A percentile compares a stretch with the other conserved stretches of the same genome.
phyloP scores from a whole-genome alignment of 2,113 vertebrate genomes.

The Gallinago undulata region DNA sequence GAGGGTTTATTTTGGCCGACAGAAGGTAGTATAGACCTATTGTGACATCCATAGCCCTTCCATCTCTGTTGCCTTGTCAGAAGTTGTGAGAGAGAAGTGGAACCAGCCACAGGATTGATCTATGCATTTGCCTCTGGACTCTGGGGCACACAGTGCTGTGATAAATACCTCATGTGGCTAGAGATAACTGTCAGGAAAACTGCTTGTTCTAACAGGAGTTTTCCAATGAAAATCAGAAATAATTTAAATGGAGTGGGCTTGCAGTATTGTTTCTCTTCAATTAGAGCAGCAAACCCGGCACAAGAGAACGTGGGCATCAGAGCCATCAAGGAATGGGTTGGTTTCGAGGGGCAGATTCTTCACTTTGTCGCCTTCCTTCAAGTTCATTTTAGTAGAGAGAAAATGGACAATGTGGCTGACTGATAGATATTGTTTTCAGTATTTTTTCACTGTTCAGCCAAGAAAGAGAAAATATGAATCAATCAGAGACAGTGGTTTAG shows the following conservation, averaged over 20 bases:
- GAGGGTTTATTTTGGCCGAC: background rate
- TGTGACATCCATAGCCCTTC: background rate
- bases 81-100: background rate
- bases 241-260: accelerated
- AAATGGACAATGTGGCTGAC: background rate
- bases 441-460: background rate
- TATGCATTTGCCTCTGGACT: background rate
- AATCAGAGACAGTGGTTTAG: background rate
- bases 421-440: background rate
- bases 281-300: background rate
- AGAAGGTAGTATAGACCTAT: background rate
- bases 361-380: background rate
- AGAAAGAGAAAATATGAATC: background rate
- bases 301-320: background rate
- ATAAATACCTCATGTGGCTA: background rate
- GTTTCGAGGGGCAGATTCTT: background rate
- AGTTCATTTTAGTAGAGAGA: background rate
- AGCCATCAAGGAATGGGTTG: accelerated
- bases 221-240: background rate
- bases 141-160: background rate
- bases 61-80: background rate
- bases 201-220: background rate
- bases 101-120: background rate
- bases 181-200: background rate
- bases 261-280: background rate